These are phyloP conservation scores for Galerucella nymphaeae DNA, from an alignment of 2,888 invertebrate species.

Conservation along the genomic window DNA sequence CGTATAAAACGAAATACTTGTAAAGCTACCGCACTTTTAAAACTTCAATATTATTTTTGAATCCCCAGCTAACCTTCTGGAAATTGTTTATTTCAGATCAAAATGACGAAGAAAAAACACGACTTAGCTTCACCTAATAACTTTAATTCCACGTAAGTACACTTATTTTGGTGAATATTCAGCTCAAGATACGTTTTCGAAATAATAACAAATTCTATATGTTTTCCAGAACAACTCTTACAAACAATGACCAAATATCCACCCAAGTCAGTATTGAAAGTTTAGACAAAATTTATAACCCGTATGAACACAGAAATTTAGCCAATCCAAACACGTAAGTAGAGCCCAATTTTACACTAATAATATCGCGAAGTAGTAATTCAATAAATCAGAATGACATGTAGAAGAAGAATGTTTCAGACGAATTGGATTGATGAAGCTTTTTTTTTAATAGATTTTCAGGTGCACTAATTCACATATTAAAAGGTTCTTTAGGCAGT, in stretches of 20 bases:
- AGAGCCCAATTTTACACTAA: neutral
- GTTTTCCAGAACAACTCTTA: constrained; percentile 45
- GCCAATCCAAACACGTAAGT: constrained; percentile 55
- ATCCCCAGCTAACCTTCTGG: no score
- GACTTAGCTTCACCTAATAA: constrained; percentile 13
- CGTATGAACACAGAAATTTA: constrained; percentile 51
- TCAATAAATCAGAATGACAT: no score
- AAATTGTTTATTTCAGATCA: constrained; percentile 19
- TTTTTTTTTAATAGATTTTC: constrained; percentile 70
- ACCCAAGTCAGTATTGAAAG: constrained; percentile 47
- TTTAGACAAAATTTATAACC: constrained; percentile 50
- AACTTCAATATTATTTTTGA: no score
- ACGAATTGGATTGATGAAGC: no score
- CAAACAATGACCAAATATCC: constrained; percentile 54
- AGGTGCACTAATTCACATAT: constrained; percentile 87
- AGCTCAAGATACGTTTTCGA: neutral
- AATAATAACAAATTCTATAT: neutral
- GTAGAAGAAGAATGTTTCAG: no score
- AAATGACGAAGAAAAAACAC: constrained; percentile 36
- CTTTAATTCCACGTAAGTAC: constrained; percentile 39
- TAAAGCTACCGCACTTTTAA: no score
- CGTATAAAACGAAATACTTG: no score
- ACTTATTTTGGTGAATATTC: constrained; percentile 3
- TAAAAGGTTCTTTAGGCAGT: constrained; percentile 94
- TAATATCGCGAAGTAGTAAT: no score